Evolutionary conservation across 2,888 invertebrate species (phyloP).

Genomic region (Volucella bombylans): DNA sequence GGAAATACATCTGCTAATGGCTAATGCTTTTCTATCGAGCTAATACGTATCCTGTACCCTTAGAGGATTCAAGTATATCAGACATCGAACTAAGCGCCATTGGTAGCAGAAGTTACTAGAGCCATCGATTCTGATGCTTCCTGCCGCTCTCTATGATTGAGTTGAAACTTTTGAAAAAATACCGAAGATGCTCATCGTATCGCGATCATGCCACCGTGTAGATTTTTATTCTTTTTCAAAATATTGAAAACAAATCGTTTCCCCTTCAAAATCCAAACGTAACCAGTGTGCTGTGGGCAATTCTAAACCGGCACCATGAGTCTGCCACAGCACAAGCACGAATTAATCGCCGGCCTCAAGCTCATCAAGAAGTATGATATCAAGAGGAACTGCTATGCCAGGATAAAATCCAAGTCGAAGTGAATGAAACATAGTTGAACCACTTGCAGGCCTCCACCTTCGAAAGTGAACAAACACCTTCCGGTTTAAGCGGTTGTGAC

Average conservation of each 20-base stretch:
- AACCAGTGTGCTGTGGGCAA: not conserved
- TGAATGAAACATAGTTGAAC: constrained; percentile 91
- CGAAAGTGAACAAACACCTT: constrained; percentile 85
- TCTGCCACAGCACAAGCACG: constrained; percentile 82
- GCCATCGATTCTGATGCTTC: too few relatives aligned
- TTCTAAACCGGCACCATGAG: constrained; percentile 35
- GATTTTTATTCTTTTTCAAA: not conserved
- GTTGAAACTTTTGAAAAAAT: too few relatives aligned
- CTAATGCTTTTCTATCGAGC: too few relatives aligned
- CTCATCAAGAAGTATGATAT: constrained; percentile 94
- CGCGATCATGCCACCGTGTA: not conserved
- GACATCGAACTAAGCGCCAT: too few relatives aligned
- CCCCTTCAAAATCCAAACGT: not conserved
- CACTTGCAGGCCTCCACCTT: constrained; percentile 91
- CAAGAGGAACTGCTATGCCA: constrained; percentile 91
- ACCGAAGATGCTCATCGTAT: too few relatives aligned
- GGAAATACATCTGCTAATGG: too few relatives aligned
- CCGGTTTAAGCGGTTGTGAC: constrained; percentile 84
- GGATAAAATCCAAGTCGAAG: constrained; percentile 86
- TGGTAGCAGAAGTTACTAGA: too few relatives aligned
- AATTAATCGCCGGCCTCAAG: constrained; percentile 91
- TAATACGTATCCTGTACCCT: too few relatives aligned
- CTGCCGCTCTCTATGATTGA: too few relatives aligned
- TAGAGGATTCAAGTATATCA: too few relatives aligned
- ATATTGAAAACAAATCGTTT: not conserved